Evolutionary conservation across 2,113 vertebrate genomes (phyloP), one percentile per base, ranked within the genome.

Genomic region (Tyrannus savana): DNA sequence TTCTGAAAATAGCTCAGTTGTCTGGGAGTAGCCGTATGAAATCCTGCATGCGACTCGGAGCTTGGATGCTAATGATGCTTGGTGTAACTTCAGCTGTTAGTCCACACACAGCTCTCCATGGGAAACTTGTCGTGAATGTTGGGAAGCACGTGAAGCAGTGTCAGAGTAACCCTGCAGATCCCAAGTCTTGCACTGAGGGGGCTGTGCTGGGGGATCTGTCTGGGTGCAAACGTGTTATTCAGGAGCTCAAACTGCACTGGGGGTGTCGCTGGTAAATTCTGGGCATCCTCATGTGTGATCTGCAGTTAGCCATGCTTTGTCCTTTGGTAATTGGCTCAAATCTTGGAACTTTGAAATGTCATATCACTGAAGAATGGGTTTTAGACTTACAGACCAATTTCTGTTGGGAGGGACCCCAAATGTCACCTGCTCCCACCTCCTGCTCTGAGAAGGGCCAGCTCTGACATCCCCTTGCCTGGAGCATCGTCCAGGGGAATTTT

Each of bases 221-320:
- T 66, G 41, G 24, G 55, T 75, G 35, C 19, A 46, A 31, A n/a
- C 15, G 2, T 0, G 0, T 50, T 47, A 7, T 37, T 63, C 9
- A 8, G 42, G 87, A 77, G 74, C 37, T 84, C n/a, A 25, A 10
- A 6, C 52, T 44, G 19, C 52, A 59, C 69, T 37, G 66, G 31
- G 4, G 33, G 47, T 50, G 71, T 83, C 12, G 11, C 56, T 44
- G 37, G 35, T 56, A 35, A 17, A 31, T 79, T 85, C 67, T 56
- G 14, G 59, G 39, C 33, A 2, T 68, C 41, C 30, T 14, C 33
- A 5, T 16, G 2, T 21, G n/a, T 39, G 28, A 18, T 14, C 82
- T 79, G 31, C 55, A 47, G 19, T 22, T 74, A 74, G 31, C 18
- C 7, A 3, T 28, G 4, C 30, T 84, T 87, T 56, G 10, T 63